Percentiles rank a stretch among this genome's conserved stretches.
phyloP scores from a whole-genome alignment of 2,888 invertebrate species.

The Muscina levida region DNA sequence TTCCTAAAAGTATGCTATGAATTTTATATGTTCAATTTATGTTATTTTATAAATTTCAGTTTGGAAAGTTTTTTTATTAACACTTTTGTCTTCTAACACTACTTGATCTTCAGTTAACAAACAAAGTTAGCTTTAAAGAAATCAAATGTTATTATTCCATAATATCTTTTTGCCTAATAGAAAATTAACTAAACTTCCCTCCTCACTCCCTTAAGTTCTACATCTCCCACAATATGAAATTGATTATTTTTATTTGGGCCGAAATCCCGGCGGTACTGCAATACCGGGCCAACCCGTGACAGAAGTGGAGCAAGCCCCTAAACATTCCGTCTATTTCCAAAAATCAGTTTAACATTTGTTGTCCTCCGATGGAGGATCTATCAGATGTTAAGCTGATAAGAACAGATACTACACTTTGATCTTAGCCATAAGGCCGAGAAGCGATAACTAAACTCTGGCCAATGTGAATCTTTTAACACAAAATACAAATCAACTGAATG shows the following conservation, averaged over 20 bases:
- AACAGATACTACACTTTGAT: slow-evolving; percentile 85
- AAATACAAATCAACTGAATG: slow-evolving; percentile 1
- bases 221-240: no score
- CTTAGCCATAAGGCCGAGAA: slow-evolving; percentile 83
- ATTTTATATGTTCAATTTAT: no score
- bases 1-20: no score
- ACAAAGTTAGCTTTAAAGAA: no score
- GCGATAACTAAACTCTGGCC: slow-evolving; percentile 60
- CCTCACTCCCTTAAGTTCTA: no score
- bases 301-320: slow-evolving; percentile 85
- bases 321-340: slow-evolving; percentile 81
- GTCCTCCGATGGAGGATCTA: slow-evolving; percentile 67
- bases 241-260: slow-evolving; percentile 45
- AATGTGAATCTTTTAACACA: neutral
- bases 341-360: slow-evolving; percentile 62
- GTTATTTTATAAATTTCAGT: no score
- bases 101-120: no score
- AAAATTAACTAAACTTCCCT: no score
- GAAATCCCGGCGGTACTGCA: slow-evolving; percentile 63
- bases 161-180: no score
- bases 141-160: no score
- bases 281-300: slow-evolving; percentile 85
- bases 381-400: slow-evolving; percentile 87
- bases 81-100: no score
- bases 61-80: no score